Percentiles rank a stretch among this genome's conserved stretches.
These are phyloP conservation scores for Callyntrura sp. DNA, from an alignment of 2,888 invertebrate genomes.

Conservation along the genomic window DNA sequence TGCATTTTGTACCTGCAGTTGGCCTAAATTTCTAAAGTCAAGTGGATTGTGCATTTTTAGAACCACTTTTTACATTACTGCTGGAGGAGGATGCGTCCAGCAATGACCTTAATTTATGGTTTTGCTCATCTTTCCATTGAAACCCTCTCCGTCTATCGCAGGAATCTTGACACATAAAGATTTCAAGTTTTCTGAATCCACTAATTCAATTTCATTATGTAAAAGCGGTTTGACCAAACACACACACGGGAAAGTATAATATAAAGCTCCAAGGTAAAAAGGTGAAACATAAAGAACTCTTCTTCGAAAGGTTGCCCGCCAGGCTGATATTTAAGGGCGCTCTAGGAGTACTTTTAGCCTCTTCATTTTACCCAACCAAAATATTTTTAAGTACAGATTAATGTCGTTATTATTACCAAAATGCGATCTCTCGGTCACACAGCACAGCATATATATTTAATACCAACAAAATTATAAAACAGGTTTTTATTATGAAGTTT, in stretches of 20 bases:
- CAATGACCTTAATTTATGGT: constrained; percentile 41
- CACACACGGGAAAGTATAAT: background rate
- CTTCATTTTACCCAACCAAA: constrained; percentile 22
- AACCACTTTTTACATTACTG: background rate
- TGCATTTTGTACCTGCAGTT: constrained; percentile 28
- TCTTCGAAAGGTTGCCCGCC: constrained; percentile 11
- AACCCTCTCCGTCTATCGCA: background rate
- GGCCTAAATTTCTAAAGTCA: constrained; percentile 1
- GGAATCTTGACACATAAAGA: background rate
- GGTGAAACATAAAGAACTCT: background rate
- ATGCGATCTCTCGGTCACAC: constrained; percentile 14
- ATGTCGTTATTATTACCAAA: constrained; percentile 5
- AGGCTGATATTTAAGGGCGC: background rate
- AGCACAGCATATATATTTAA: constrained; percentile 30
- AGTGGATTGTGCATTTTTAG: background rate
- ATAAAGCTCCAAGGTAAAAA: background rate
- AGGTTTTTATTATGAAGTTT: constrained; percentile 44
- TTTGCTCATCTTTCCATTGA: background rate
- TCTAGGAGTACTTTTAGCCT: background rate
- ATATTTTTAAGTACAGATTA: constrained; percentile 14
- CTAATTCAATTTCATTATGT: constrained; percentile 8
- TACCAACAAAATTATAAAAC: constrained; percentile 29
- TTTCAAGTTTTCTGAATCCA: background rate
- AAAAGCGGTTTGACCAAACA: background rate
- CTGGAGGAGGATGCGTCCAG: constrained; percentile 21